phyloP scores from a whole-genome alignment of 1,140 invertebrate species.

The Drosophila lacertosa region DNA sequence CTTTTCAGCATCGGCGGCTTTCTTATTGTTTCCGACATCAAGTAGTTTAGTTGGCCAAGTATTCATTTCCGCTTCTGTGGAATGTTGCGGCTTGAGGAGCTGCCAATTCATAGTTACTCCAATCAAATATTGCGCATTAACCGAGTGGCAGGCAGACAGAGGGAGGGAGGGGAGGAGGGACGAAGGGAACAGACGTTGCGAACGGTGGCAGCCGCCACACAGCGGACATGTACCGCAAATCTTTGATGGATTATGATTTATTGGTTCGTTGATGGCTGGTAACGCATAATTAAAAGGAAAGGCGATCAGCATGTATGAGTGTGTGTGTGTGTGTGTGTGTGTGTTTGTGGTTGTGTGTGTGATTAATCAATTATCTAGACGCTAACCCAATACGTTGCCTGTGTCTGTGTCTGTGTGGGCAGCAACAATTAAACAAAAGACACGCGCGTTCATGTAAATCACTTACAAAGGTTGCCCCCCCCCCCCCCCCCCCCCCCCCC shows the following conservation, averaged over 20 bases:
- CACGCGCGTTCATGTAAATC: slow-evolving; percentile 78
- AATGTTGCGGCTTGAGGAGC: slow-evolving; percentile 32
- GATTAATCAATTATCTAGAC: slow-evolving; percentile 76
- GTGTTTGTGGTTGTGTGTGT: slow-evolving; percentile 12
- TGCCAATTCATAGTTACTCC: slow-evolving; percentile 40
- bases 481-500: neutral
- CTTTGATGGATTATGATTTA: slow-evolving; percentile 83
- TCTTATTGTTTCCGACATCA: slow-evolving; percentile 63
- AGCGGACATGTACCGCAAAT: slow-evolving; percentile 59
- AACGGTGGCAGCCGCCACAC: slow-evolving; percentile 34
- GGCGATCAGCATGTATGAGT: slow-evolving; percentile 13
- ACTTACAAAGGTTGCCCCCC: slow-evolving; percentile 59
- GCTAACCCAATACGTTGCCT: slow-evolving; percentile 49
- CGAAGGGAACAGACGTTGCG: neutral
- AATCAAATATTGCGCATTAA: slow-evolving; percentile 68
- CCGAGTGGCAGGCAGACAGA: slow-evolving; percentile 23
- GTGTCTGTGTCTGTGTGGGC: slow-evolving; percentile 39
- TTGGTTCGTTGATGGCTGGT: slow-evolving; percentile 66
- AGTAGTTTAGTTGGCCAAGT: slow-evolving; percentile 71
- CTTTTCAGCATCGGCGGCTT: slow-evolving; percentile 52
- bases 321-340: slow-evolving; percentile 1
- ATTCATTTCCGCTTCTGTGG: slow-evolving; percentile 60
- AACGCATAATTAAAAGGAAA: slow-evolving; percentile 77
- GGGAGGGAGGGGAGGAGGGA: neutral
- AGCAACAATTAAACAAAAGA: slow-evolving; percentile 82